A percentile compares a stretch with the other conserved stretches of the same genome.
Conservation (phyloP, 2,888 invertebrate genomes). For the Eupithecia inturbata region DNA sequence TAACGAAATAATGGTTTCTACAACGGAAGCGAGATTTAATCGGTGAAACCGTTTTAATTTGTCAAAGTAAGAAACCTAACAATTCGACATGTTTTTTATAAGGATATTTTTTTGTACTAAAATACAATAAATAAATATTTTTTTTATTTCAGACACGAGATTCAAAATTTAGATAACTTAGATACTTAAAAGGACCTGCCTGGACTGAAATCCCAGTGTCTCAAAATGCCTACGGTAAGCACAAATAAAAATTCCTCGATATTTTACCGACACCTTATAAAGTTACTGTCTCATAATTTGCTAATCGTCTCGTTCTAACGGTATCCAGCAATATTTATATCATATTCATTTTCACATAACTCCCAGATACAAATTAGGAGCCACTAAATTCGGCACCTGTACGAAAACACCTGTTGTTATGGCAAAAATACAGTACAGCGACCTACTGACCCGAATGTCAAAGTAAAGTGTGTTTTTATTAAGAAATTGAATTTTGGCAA, state of each 20-base stretch:
- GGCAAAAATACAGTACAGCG: slow-evolving; percentile 18
- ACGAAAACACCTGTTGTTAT: slow-evolving; percentile 28
- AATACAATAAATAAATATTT: too few relatives aligned
- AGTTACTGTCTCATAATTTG: neutral
- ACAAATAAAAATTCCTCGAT: neutral
- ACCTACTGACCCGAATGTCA: slow-evolving; percentile 30
- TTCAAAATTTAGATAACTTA: too few relatives aligned
- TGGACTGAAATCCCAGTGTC: neutral
- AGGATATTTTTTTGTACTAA: neutral
- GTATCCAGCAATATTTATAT: neutral
- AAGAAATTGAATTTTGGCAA: neutral
- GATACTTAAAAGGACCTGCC: neutral
- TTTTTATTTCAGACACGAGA: too few relatives aligned
- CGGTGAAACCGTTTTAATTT: slow-evolving; percentile 23
- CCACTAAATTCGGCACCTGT: slow-evolving; percentile 26
- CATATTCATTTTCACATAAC: neutral
- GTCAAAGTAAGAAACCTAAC: neutral
- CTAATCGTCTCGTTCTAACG: neutral
- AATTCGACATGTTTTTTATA: neutral
- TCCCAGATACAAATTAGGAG: neutral
- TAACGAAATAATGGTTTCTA: slow-evolving; percentile 29
- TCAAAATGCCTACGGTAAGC: neutral
- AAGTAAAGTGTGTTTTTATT: neutral
- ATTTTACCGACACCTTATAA: neutral
- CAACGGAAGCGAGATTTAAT: slow-evolving; percentile 42